Base-by-base conservation (phyloP, 2,888 invertebrate species). In the Napeogenes sylphis region DNA sequence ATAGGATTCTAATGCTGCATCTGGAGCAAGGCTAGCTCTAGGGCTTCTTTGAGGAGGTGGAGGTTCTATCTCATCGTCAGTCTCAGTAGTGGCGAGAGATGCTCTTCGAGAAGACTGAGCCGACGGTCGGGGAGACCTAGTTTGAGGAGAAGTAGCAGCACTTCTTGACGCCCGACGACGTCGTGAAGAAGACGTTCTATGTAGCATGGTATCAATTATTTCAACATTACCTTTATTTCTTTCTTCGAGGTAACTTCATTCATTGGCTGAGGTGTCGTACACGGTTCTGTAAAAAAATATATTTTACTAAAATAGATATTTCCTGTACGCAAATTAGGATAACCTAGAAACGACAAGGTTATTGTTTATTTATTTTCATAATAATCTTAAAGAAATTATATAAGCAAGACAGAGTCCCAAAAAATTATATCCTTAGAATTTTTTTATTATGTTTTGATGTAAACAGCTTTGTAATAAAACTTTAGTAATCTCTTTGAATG, bases 111-210 rank as follows among this genome's bases (percentile, higher is more conserved):
- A 87, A 3, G 84, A 84, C 63, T 92, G 91, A 45, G 81, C 79
- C 42, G 88, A 84, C 58, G 84, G 90, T 68, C 92, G 79, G 0
- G 92, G 88, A 0, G 92, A 87, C 64, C 92, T 83, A 13, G 92
- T 86, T 73, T 92, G 93, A 1, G 93, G 93, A 2, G 93, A 93
- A 4, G 93, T 93, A 46, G 93, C 93, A 14, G 93, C 93, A 72
- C 93, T 93, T 64, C 94, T 89, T 10, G 94, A 93, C 63, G 94
- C 92, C 61, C 94, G 91, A 21, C 94, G 92, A 68, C 94, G 91
- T 60, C 94, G 90, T 63, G 93, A 92, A 46, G 94, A 94, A 42
- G 94, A 92, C 4, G 87, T 87, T 75, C 94, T 91, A 73, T 93
- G 93, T 71, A 94, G 81, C 94, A 94, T 94, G 68, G 70, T 84